Evolutionary conservation across 2,797 vertebrate genomes (phyloP).

Genomic region (Chiloscyllium punctatum): DNA sequence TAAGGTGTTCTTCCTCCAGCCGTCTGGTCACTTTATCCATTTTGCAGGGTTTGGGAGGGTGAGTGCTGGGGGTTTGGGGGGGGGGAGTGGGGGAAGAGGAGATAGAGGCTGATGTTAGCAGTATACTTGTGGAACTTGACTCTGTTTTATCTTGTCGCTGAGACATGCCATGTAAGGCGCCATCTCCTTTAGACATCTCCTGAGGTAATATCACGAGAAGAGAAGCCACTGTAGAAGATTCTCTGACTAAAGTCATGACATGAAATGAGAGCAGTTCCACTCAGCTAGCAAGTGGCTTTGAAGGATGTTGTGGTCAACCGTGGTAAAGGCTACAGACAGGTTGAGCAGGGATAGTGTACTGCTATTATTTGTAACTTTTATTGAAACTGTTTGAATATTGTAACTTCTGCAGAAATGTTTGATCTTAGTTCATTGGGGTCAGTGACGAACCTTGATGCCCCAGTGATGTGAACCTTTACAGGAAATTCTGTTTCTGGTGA

Average conservation of each 20-base stretch:
- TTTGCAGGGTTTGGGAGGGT: background rate
- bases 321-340: background rate
- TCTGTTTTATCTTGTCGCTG: background rate
- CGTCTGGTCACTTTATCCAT: too few relatives aligned
- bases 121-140: background rate
- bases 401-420: background rate
- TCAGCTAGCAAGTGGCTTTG: background rate
- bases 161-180: background rate
- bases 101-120: background rate
- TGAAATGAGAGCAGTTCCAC: background rate
- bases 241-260: background rate
- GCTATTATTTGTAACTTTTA: background rate
- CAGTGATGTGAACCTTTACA: background rate
- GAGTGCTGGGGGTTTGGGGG: background rate
- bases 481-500: background rate
- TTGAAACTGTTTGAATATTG: background rate
- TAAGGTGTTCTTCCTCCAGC: too few relatives aligned
- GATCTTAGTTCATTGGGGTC: background rate
- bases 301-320: background rate
- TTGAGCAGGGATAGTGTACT: background rate
- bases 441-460: background rate
- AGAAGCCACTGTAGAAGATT: background rate
- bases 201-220: background rate
- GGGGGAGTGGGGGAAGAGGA: too few relatives aligned
- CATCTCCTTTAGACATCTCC: background rate